These are phyloP conservation scores for Hydropotes inermis DNA, from an alignment of 2,113 vertebrate genomes.

Conservation along the genomic window DNA sequence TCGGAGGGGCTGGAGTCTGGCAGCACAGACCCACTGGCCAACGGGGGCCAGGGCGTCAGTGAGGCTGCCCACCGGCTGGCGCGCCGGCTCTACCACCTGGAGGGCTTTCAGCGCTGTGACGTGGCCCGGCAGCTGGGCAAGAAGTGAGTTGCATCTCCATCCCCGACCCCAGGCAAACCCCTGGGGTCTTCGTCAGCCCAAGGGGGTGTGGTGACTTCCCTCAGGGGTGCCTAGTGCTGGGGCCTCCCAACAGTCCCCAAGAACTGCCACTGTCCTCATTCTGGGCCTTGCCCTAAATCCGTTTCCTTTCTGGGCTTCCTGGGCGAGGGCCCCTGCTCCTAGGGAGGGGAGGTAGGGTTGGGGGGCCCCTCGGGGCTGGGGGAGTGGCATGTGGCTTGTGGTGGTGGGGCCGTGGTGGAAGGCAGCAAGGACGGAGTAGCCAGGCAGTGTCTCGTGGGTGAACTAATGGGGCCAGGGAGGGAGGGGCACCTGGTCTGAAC, in stretches of 20 bases:
- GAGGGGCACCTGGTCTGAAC: background rate
- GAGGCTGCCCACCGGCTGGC: slow-evolving; percentile 93
- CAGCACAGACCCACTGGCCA: slow-evolving; percentile 89
- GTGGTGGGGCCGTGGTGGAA: background rate
- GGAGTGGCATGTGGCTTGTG: background rate
- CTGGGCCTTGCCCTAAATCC: slow-evolving; percentile 59
- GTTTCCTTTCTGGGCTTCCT: slow-evolving; percentile 68
- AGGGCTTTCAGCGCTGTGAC: slow-evolving; percentile 97
- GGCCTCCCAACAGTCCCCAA: background rate
- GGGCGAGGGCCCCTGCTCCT: background rate
- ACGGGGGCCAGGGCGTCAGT: slow-evolving; percentile 90
- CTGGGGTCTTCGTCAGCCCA: background rate
- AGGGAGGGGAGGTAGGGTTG: background rate
- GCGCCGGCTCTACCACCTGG: slow-evolving; percentile 93
- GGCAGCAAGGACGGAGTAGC: background rate
- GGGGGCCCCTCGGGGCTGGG: background rate
- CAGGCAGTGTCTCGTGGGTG: background rate
- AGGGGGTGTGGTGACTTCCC: background rate
- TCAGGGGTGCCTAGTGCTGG: background rate
- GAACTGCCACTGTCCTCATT: slow-evolving; percentile 60
- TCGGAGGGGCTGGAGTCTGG: slow-evolving; percentile 90
- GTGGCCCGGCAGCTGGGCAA: slow-evolving; percentile 96
- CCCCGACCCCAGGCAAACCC: background rate
- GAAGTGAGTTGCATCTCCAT: slow-evolving; percentile 84
- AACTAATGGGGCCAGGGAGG: background rate